phyloP scores from a whole-genome alignment of 2,797 vertebrate species.

The Galaxias olidus region DNA sequence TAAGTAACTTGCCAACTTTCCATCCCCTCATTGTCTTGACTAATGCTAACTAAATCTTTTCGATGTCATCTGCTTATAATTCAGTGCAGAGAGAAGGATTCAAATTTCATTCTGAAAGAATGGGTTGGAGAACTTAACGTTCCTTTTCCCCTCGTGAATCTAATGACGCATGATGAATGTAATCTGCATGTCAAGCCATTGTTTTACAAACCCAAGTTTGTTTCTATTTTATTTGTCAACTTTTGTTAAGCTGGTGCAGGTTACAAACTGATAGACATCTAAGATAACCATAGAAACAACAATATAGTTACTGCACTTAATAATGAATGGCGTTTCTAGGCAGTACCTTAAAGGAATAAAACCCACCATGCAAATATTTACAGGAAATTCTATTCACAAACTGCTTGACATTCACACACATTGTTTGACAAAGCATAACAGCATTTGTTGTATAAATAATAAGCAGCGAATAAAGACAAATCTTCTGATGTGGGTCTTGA shows the following conservation, averaged over 20 bases:
- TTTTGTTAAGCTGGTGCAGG: slow-evolving; percentile 55
- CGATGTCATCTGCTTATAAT: too few species aligned
- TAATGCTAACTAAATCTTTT: too few species aligned
- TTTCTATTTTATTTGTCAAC: slow-evolving; percentile 68
- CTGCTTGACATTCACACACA: slow-evolving; percentile 30
- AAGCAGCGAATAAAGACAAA: slow-evolving; percentile 39
- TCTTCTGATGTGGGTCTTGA: slow-evolving; percentile 31
- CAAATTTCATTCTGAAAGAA: too few species aligned
- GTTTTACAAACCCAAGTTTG: slow-evolving; percentile 23
- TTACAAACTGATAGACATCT: slow-evolving; percentile 50
- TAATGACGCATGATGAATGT: too few species aligned
- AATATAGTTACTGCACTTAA: slow-evolving; percentile 64
- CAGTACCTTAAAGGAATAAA: slow-evolving; percentile 35
- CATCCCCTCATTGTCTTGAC: too few species aligned
- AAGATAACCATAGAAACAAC: slow-evolving; percentile 53
- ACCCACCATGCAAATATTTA: slow-evolving; percentile 67
- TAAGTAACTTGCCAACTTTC: not conserved
- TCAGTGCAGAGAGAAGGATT: too few species aligned
- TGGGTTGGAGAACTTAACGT: too few species aligned
- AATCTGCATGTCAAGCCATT: slow-evolving; percentile 15
- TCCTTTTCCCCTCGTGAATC: too few species aligned
- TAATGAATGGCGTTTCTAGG: slow-evolving; percentile 50
- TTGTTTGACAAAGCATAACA: slow-evolving; percentile 41
- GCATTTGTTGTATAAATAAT: slow-evolving; percentile 41
- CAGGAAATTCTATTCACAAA: slow-evolving; percentile 52